Base-by-base conservation (phyloP, 2,113 vertebrate species). In the Mionectes macconnelli region DNA sequence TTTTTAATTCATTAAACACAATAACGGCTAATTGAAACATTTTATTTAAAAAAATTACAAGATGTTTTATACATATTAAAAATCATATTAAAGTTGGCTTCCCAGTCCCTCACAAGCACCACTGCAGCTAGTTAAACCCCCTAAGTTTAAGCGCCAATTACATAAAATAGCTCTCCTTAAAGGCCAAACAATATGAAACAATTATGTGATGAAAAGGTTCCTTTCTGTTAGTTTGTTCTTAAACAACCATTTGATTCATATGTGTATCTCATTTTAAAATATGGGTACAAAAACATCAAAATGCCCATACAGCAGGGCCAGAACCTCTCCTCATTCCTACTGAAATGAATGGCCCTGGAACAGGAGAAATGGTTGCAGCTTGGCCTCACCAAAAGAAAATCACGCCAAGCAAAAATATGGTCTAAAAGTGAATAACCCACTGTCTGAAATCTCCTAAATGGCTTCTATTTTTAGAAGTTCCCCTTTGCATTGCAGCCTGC, bases 1-100 rank as follows among this genome's bases (percentile, higher is more conserved):
- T 18, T 49, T 85, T 96, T 62, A 85, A 95, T 31, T 63, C 21
- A 40, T 63, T 96, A 90, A 87, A 90, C 63, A 77, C 27, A 74
- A 86, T 44, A 74, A 92, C 6, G 59, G 56, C 64, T 70, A 83
- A 90, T 70, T 67, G 53, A 74, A 94, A 89, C 23, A 52, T 63
- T 91, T 91, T 45, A 45, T 53, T 91, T 73, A 2, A 89, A 82
- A 82, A 90, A 93, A 88, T 74, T 74, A 68, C 68, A 70, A 33
- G 45, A 85, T 40, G 63, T n/a, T 94, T 88, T 60, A 66, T 47
- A 67, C 33, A 33, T 83, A 86, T 55, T 83, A 84, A 90, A 90
- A 73, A 70, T 74, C 7, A 47, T 55, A 44, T 59, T 62, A 74
- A 87, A 64, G 14, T n/a, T 84, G 67, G 60, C 31, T 81, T 88